phyloP scores from a whole-genome alignment of 2,797 vertebrate species.

The Alectoris magna region DNA sequence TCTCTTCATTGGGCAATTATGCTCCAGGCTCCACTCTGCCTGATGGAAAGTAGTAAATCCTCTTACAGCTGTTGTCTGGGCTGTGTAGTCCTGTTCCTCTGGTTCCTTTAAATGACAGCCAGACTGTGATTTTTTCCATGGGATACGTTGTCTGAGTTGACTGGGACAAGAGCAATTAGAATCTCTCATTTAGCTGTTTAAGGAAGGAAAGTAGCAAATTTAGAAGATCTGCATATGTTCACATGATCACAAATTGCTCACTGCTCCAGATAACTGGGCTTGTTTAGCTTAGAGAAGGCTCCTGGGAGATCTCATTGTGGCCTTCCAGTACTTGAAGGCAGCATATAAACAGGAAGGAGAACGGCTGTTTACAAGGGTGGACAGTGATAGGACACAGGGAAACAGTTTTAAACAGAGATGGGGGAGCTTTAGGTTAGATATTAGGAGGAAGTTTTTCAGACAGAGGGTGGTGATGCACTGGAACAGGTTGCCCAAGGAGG shows the following conservation, averaged over 20 bases:
- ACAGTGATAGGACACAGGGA: too few relatives aligned
- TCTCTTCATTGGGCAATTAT: neutral
- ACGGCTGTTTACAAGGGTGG: too few relatives aligned
- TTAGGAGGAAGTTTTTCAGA: too few relatives aligned
- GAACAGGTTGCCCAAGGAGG: too few relatives aligned
- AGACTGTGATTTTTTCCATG: neutral
- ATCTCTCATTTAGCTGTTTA: neutral
- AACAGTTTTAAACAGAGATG: too few relatives aligned
- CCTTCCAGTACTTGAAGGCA: too few relatives aligned
- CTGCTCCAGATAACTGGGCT: neutral
- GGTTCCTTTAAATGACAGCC: neutral
- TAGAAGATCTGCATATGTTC: neutral
- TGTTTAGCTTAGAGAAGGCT: too few relatives aligned
- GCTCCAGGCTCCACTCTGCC: neutral
- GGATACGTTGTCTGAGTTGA: neutral
- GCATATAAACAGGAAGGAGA: too few relatives aligned
- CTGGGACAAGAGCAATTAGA: neutral
- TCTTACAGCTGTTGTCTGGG: conserved; percentile 18
- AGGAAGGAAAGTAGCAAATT: neutral
- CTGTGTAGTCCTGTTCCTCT: neutral
- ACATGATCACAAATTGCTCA: neutral
- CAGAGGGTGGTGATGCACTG: too few relatives aligned
- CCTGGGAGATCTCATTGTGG: too few relatives aligned
- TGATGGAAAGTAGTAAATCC: conserved; percentile 32
- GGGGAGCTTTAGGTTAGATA: too few relatives aligned